A percentile compares a stretch with the other conserved stretches of the same genome.
phyloP scores from a whole-genome alignment of 2,113 vertebrate genomes.

The Stigmatopora argus region DNA sequence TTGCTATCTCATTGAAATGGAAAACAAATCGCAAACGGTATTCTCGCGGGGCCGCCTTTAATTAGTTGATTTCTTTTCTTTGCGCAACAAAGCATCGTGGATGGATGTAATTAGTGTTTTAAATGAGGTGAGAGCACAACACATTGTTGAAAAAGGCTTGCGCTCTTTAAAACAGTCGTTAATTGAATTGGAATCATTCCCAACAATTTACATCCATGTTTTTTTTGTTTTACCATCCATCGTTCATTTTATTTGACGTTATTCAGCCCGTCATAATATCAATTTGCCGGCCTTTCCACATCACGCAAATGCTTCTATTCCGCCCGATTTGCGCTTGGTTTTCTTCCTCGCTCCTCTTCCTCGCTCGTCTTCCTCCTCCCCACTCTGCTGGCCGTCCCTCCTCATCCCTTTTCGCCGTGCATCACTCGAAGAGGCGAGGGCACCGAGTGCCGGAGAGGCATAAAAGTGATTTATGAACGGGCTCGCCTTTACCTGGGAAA shows the following conservation, averaged over 20 bases:
- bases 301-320: slow-evolving; percentile 18
- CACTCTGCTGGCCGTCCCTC: slow-evolving; percentile 22
- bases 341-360: slow-evolving; percentile 31
- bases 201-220: background rate
- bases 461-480: slow-evolving; percentile 75
- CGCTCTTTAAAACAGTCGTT: background rate
- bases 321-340: slow-evolving; percentile 40
- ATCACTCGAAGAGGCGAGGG: slow-evolving; percentile 68
- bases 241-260: background rate
- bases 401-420: slow-evolving; percentile 64
- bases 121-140: slow-evolving; percentile 6
- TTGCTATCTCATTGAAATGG: background rate
- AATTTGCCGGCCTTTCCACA: slow-evolving; percentile 20
- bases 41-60: slow-evolving; percentile 2
- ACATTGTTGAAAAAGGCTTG: slow-evolving; percentile 1
- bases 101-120: slow-evolving; percentile 8
- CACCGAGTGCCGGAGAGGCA: slow-evolving; percentile 60
- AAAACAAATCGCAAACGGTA: background rate
- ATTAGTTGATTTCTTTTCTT: slow-evolving; percentile 5
- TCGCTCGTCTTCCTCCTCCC: slow-evolving; percentile 2
- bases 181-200: background rate
- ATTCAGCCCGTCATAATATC: background rate
- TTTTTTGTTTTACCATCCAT: background rate
- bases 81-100: background rate
- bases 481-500: slow-evolving; percentile 60